phyloP scores from a whole-genome alignment of 2,113 vertebrate genomes.

The Gobius niger region DNA sequence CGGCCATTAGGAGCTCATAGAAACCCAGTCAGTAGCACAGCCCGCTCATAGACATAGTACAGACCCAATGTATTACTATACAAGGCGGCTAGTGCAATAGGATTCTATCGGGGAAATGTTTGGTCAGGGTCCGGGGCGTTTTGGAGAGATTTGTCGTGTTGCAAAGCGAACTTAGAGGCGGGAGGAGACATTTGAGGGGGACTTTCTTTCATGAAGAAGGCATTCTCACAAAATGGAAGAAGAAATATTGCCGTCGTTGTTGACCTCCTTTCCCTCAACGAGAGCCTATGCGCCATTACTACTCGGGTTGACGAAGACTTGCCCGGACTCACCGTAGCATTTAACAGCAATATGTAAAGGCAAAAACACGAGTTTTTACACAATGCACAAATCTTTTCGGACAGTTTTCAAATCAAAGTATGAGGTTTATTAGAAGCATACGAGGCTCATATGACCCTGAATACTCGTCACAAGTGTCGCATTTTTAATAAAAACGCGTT shows the following conservation, averaged over 20 bases:
- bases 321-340: constrained; percentile 53
- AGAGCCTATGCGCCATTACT: constrained; percentile 83
- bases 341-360: constrained; percentile 25
- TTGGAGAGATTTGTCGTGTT: constrained; percentile 58
- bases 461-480: constrained; percentile 30
- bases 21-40: constrained; percentile 75
- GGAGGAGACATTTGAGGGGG: constrained; percentile 83
- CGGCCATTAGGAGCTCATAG: constrained; percentile 90
- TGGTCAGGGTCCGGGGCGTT: constrained; percentile 68
- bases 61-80: constrained; percentile 81
- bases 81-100: constrained; percentile 76
- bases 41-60: constrained; percentile 76
- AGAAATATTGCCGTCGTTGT: constrained; percentile 85
- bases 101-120: constrained; percentile 74
- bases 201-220: constrained; percentile 87
- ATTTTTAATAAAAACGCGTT: constrained; percentile 59
- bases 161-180: constrained; percentile 74
- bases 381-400: background rate
- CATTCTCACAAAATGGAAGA: constrained; percentile 89
- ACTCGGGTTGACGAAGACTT: constrained; percentile 57
- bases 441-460: background rate
- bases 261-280: constrained; percentile 83
- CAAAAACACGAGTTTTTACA: constrained; percentile 28
- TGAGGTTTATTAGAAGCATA: background rate
- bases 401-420: constrained; percentile 22